Evolutionary conservation across 2,888 invertebrate genomes (phyloP), one percentile per base, ranked within the genome.

Genomic region (Aspidiotus rigidus): DNA sequence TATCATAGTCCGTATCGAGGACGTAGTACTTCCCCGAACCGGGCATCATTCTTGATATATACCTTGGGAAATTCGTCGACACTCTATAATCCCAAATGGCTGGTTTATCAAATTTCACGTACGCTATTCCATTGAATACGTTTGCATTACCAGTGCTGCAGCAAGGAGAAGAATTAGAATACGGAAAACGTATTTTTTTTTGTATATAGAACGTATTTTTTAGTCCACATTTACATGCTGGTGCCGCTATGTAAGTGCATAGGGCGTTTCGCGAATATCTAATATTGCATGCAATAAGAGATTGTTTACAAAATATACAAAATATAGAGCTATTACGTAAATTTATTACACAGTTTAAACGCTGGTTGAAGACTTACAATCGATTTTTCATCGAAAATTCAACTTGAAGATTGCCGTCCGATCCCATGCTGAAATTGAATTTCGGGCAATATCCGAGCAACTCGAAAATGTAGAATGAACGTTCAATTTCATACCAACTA

Each of bases 401-500:
- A 72, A 88, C 83, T 75, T 84, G 81, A 55, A 86, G 74, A 71
- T 80, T 80, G 70, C 82, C 82, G 70, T 80, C 80, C 0, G 80
- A 77, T 74, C 80, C 82, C 71, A 81, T 75, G n/a, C 79, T 77
- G 72, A 88, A 81, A 74, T 84, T 81, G 53, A 89, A 77, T 72
- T 83, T 82, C 1, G 86, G 86, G 77, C 88, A 89, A 74, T 85
- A 85, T 10, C 85, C 82, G 0, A 85, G 81, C 57, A 88, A 79
- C 79, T 89, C 88, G 75, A 87, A 84, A 71, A 88, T 77, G 77
- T 88, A 87, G 78, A 89, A 89, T 0, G 88, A 86, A 59, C 88
- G 80, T 77, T 89, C 88, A 69, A 89, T 85, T 78, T 89, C 88
- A 76, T 83, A 87, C 89, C 88, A 89, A 53, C 80, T 81, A 70